phyloP scores from a whole-genome alignment of 37 sponge, comb jelly and placozoan species.

The Agelas oroides region DNA sequence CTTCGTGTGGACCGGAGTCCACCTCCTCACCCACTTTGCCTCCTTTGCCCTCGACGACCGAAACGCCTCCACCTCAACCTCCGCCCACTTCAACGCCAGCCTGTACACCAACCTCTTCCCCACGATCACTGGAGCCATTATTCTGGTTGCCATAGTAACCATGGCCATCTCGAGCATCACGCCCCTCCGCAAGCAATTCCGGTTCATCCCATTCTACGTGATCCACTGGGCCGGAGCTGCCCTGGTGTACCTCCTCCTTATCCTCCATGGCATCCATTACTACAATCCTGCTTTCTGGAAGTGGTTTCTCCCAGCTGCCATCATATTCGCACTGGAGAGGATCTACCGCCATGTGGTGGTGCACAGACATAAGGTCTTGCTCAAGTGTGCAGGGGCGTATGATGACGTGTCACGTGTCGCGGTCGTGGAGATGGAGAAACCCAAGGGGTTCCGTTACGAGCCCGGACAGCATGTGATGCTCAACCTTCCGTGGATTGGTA shows the following conservation, averaged over 20 bases:
- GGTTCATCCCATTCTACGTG: constrained; percentile 58
- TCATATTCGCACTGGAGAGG: constrained; percentile 45
- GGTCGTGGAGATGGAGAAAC: constrained; percentile 53
- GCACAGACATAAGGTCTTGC: not conserved
- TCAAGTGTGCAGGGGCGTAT: constrained; percentile 41
- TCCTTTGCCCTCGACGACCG: constrained; percentile 47
- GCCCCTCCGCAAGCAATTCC: constrained; percentile 11
- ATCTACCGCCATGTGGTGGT: constrained; percentile 24
- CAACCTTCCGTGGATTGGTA: constrained; percentile 60
- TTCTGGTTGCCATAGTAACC: constrained; percentile 19
- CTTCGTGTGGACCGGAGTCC: constrained; percentile 41
- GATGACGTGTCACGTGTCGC: constrained; percentile 44
- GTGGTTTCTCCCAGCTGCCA: constrained; percentile 55
- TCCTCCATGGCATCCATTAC: constrained; percentile 59
- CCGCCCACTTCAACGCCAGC: constrained; percentile 14
- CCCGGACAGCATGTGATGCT: constrained; percentile 63
- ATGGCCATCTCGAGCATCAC: constrained; percentile 37
- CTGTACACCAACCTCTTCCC: constrained; percentile 19
- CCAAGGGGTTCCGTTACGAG: constrained; percentile 35
- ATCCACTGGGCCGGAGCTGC: constrained; percentile 41
- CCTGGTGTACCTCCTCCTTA: constrained; percentile 40
- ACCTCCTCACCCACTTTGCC: constrained; percentile 35
- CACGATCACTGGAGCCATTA: constrained; percentile 44
- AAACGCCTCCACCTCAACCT: not conserved
- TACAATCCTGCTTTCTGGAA: constrained; percentile 68